Evolutionary conservation across 92 coral and sea anemone species (phyloP).

Genomic region (Siderastrea siderea): DNA sequence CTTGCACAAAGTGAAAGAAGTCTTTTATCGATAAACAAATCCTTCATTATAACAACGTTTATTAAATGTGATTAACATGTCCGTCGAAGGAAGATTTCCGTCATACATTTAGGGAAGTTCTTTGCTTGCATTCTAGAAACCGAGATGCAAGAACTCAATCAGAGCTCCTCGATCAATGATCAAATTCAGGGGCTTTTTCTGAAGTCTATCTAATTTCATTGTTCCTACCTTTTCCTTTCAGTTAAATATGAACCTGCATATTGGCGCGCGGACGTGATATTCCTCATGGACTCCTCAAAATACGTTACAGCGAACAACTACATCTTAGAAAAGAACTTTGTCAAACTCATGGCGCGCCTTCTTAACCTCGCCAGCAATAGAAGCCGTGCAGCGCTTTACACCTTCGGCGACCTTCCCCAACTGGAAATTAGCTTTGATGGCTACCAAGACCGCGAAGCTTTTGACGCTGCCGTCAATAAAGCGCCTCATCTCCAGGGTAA

Average conservation of each 20-base stretch:
- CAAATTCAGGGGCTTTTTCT: neutral
- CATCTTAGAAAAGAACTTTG: conserved; percentile 77
- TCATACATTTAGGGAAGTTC: too few species aligned
- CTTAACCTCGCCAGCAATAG: conserved; percentile 77
- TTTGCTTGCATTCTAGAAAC: too few species aligned
- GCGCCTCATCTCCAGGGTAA: conserved; percentile 61
- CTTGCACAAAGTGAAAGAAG: too few species aligned
- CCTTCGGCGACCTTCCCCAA: conserved; percentile 65
- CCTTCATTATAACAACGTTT: too few species aligned
- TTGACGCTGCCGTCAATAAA: conserved; percentile 49
- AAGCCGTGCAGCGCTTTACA: conserved; percentile 69
- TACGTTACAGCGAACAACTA: conserved; percentile 70
- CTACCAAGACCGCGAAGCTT: conserved; percentile 54
- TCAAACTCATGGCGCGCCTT: conserved; percentile 70
- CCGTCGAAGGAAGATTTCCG: too few species aligned
- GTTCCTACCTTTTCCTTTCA: neutral
- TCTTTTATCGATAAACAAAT: too few species aligned
- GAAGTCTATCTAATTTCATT: neutral
- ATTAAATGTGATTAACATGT: too few species aligned
- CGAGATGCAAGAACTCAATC: too few species aligned
- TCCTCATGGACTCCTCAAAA: conserved; percentile 84
- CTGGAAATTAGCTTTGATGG: conserved; percentile 71
- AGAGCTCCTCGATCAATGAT: too few species aligned
- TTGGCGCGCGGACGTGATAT: conserved; percentile 76
- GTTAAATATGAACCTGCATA: conserved; percentile 36